Percentiles rank a stretch among this genome's conserved stretches.
Evolutionary conservation across 2,888 invertebrate genomes (phyloP).

Genomic region (Capitulum mitella): DNA sequence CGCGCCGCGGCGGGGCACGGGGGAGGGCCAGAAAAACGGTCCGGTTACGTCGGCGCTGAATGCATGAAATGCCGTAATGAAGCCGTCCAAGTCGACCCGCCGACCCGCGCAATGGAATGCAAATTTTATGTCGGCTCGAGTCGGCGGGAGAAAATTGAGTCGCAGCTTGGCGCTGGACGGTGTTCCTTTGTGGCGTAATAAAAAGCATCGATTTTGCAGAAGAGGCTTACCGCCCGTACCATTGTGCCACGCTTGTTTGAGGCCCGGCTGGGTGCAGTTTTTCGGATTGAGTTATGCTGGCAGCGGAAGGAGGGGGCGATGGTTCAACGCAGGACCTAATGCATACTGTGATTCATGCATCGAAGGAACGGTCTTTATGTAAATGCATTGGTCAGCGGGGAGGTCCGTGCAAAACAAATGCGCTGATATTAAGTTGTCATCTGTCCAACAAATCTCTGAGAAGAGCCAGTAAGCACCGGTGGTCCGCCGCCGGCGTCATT

Average conservation of each 20-base stretch:
- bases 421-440: neutral
- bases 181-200: neutral
- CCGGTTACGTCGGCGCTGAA: neutral
- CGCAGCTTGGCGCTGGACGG: neutral
- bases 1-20: neutral
- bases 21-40: neutral
- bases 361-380: neutral
- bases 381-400: neutral
- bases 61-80: slow-evolving; percentile 14
- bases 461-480: neutral
- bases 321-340: neutral
- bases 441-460: neutral
- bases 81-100: neutral
- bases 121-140: neutral
- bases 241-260: neutral
- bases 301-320: neutral
- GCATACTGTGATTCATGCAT: neutral
- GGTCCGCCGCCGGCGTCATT: neutral
- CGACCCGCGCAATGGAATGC: neutral
- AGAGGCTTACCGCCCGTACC: neutral
- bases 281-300: neutral
- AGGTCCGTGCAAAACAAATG: slow-evolving; percentile 9
- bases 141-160: slow-evolving; percentile 5
- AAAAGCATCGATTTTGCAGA: neutral
- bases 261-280: neutral